phyloP scores from a whole-genome alignment of 2,797 vertebrate species.

The Gadopsis bispinosus region DNA sequence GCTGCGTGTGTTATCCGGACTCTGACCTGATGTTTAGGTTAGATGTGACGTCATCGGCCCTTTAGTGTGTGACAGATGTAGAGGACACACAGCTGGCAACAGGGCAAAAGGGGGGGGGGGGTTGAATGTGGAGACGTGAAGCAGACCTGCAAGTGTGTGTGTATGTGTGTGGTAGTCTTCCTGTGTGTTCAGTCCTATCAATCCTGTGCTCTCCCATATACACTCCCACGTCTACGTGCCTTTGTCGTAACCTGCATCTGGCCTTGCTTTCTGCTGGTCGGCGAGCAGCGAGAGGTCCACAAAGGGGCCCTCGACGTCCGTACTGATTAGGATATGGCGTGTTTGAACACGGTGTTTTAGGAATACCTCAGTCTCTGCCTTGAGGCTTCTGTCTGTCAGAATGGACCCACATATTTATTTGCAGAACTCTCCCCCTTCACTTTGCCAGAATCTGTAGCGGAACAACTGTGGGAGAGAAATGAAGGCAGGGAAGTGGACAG shows the following conservation, averaged over 20 bases:
- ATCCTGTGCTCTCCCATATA: slow-evolving; percentile 30
- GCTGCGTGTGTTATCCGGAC: slow-evolving; percentile 72
- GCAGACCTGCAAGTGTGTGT: slow-evolving; percentile 64
- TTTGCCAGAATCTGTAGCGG: slow-evolving; percentile 48
- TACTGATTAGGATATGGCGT: slow-evolving; percentile 58
- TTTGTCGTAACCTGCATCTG: slow-evolving; percentile 43
- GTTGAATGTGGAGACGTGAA: slow-evolving; percentile 64
- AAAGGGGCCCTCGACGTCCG: slow-evolving; percentile 38
- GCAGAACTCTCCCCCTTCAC: slow-evolving; percentile 56
- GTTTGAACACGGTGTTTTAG: slow-evolving; percentile 64
- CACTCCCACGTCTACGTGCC: slow-evolving; percentile 31
- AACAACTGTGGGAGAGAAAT: slow-evolving; percentile 24
- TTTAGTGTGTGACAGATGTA: slow-evolving; percentile 70
- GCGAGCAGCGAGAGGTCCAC: slow-evolving; percentile 26
- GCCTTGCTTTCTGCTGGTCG: slow-evolving; percentile 33
- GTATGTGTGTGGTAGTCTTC: slow-evolving; percentile 51
- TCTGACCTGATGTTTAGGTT: slow-evolving; percentile 81
- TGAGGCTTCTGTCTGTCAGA: slow-evolving; percentile 78
- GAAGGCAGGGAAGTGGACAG: slow-evolving; percentile 11
- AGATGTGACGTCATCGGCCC: slow-evolving; percentile 71
- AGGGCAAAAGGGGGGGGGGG: slow-evolving; percentile 33
- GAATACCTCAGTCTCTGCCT: slow-evolving; percentile 68
- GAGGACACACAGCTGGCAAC: slow-evolving; percentile 79
- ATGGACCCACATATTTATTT: slow-evolving; percentile 74
- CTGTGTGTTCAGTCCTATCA: slow-evolving; percentile 52